Percentiles rank a stretch among this genome's conserved stretches.
These are phyloP conservation scores for Indri indri DNA, from an alignment of 2,113 vertebrate species.

Conservation along the genomic window DNA sequence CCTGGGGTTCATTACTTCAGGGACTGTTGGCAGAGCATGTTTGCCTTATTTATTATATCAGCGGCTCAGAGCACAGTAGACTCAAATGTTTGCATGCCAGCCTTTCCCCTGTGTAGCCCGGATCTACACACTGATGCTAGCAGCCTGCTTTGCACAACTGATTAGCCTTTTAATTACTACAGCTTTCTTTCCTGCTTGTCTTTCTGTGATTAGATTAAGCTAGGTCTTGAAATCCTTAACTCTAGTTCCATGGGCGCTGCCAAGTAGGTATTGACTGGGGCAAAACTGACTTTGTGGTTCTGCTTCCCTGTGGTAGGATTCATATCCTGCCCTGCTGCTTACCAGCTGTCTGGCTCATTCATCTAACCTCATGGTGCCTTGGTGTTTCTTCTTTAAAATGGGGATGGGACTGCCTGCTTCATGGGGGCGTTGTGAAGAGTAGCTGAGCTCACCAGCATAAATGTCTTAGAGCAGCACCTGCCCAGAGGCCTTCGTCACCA, in stretches of 20 bases:
- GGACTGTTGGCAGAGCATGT: not conserved
- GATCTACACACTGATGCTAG: not conserved
- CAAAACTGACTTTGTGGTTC: not conserved
- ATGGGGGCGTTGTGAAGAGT: not conserved
- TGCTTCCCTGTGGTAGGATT: not conserved
- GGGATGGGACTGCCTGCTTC: not conserved
- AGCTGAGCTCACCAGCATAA: not conserved
- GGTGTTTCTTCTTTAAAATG: not conserved
- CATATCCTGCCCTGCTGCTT: not conserved
- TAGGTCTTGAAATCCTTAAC: not conserved
- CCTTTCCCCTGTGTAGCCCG: not conserved
- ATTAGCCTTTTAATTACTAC: not conserved
- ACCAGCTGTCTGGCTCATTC: not conserved
- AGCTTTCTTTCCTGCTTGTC: not conserved
- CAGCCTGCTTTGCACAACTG: not conserved
- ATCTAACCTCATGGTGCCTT: not conserved
- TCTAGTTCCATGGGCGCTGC: not conserved
- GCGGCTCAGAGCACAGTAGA: not conserved
- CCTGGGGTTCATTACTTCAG: not conserved
- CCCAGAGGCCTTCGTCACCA: not conserved
- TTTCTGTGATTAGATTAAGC: constrained; percentile 14
- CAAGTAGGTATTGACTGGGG: not conserved
- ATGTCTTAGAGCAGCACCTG: not conserved
- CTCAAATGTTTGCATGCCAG: not conserved
- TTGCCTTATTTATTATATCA: not conserved